Percentiles rank a stretch among this genome's conserved stretches.
Evolutionary conservation across 2,888 invertebrate genomes (phyloP).

Genomic region (Latrodectus elegans): DNA sequence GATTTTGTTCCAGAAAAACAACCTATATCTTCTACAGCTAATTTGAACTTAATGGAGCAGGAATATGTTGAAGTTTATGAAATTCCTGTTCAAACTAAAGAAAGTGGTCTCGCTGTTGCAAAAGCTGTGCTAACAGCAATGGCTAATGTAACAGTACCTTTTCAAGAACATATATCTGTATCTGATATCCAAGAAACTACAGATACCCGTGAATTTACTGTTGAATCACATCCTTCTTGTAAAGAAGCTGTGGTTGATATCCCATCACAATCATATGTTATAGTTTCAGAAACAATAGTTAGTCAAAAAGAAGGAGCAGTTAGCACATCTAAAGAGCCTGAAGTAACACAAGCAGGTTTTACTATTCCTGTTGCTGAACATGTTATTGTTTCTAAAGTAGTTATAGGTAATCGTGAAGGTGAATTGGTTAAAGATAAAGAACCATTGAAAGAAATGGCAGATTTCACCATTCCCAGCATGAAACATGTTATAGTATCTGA

Average conservation of each 20-base stretch:
- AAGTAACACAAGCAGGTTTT: constrained; percentile 60
- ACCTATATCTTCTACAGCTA: constrained; percentile 58
- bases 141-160: constrained; percentile 74
- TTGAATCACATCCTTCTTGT: constrained; percentile 37
- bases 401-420: constrained; percentile 62
- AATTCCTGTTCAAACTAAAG: constrained; percentile 66
- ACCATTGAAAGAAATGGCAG: constrained; percentile 46
- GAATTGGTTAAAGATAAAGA: constrained; percentile 56
- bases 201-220: constrained; percentile 80
- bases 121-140: constrained; percentile 71
- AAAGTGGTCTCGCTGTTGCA: constrained; percentile 73
- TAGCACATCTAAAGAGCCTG: constrained; percentile 59
- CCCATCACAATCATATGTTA: constrained; percentile 58
- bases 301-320: constrained; percentile 70
- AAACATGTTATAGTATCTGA: constrained; percentile 64
- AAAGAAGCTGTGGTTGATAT: constrained; percentile 62
- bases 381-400: constrained; percentile 61
- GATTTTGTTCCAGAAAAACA: constrained; percentile 53
- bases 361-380: constrained; percentile 68
- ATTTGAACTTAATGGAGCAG: constrained; percentile 67
- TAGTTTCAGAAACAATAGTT: constrained; percentile 53
- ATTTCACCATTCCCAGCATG: constrained; percentile 55
- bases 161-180: constrained; percentile 76
- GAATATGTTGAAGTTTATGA: constrained; percentile 69
- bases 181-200: constrained; percentile 89